Conservation (phyloP, 2,113 vertebrate species). For the Columbina picui region DNA sequence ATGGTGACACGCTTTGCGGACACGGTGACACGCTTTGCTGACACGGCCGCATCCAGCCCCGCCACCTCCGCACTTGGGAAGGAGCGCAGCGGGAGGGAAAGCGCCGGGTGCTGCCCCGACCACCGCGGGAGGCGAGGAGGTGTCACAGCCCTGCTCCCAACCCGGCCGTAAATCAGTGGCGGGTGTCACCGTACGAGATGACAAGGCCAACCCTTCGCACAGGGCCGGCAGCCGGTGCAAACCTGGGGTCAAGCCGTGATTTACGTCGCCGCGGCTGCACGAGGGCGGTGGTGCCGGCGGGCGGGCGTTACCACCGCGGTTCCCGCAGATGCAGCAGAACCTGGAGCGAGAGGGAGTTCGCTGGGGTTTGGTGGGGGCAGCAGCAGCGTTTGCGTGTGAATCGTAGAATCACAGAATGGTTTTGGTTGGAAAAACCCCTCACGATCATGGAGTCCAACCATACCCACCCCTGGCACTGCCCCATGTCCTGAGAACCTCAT, state of each 20-base stretch:
- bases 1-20: fast-evolving
- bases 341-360: background rate
- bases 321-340: background rate
- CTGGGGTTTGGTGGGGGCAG: background rate
- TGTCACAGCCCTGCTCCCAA: background rate
- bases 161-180: background rate
- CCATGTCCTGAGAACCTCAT: no score
- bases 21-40: fast-evolving
- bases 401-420: no score
- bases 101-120: fast-evolving
- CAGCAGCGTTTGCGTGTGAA: background rate
- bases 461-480: no score
- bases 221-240: background rate
- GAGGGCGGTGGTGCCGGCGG: background rate
- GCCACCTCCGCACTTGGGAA: fast-evolving
- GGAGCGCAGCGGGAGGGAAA: background rate
- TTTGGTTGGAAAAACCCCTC: no score
- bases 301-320: fast-evolving
- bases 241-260: background rate
- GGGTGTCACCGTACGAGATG: background rate
- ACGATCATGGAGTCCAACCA: no score
- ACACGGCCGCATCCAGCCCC: fast-evolving
- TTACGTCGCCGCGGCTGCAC: fast-evolving
- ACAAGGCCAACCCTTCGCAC: background rate
- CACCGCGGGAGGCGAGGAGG: background rate